Evolutionary conservation across 2,797 vertebrate species (phyloP).

Genomic region (Enteromius mattozi): DNA sequence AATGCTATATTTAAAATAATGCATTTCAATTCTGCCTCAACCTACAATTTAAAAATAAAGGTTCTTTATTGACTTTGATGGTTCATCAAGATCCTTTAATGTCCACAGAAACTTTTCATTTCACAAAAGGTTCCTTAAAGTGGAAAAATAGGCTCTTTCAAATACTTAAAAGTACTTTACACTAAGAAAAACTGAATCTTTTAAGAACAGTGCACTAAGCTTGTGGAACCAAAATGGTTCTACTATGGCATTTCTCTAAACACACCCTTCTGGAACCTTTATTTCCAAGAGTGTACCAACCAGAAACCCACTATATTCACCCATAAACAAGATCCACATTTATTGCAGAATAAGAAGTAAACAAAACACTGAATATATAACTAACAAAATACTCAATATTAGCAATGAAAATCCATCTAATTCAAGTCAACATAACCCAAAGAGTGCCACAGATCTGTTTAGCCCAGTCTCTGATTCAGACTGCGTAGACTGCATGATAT

Average conservation of each 20-base stretch:
- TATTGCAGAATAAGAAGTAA: not conserved
- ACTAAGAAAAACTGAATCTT: not conserved
- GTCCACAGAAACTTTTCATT: not conserved
- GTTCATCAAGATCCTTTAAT: not conserved
- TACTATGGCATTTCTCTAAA: not conserved
- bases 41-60: not conserved
- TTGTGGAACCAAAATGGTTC: not conserved
- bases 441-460: constrained; percentile 9
- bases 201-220: not conserved
- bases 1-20: too few species aligned
- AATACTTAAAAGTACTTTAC: not conserved
- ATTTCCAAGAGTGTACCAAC: not conserved
- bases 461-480: constrained; percentile 32
- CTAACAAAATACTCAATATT: not conserved
- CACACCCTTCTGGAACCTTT: not conserved
- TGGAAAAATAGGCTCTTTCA: not conserved
- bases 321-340: not conserved
- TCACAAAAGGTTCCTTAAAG: not conserved
- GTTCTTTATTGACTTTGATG: not conserved
- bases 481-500: constrained; percentile 34
- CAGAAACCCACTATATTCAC: not conserved
- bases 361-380: not conserved
- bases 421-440: not conserved
- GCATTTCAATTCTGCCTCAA: not conserved
- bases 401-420: not conserved